Evolutionary conservation across 2,888 invertebrate species (phyloP), one percentile per base, ranked within the genome.

Genomic region (Oscheius sp.): DNA sequence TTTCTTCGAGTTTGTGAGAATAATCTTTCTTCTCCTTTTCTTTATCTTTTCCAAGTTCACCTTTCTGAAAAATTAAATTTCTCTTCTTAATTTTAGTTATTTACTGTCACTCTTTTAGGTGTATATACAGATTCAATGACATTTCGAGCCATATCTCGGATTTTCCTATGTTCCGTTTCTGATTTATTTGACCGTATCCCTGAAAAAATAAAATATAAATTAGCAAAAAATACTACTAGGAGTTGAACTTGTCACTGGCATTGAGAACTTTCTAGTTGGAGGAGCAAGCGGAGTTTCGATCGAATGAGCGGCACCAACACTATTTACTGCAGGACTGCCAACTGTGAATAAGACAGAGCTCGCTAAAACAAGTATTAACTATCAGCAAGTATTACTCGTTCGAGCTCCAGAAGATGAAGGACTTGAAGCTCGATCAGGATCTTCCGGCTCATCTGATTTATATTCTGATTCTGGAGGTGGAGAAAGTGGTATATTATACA

Each of bases 51-150:
- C 20, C 54, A 17, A 54, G 33, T 32, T 54, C 54, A 8, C 54
- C 54, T 33, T 17, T 54, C 54, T 54, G 20, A 6, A 47, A 50
- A 24, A 20, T 14, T 17, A 4, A 62, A 20, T 45, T 28, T 3
- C 6, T 41, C 4, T 45, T 24, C 2, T 44, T 8, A 32, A 45
- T 45, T 3, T 41, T 6, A 6, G 14, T 41, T 14, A 41, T 38
- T 26, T 8, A 57, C 64, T 24, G 68, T 75, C 0, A 38, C 44
- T 30, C 75, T 50, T 54, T 72, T 70, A 1, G 75, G 75, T 2
- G 75, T 75, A 62, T 26, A 67, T 22, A 28, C 33, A 8, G 33
- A 36, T 24, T 41, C 38, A n/a, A 44, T 26, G 22, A 62, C 62
- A 12, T 47, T 62, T 26, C 28, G 33, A 3, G 49, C 62, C 62